These are phyloP conservation scores for Pelobates cultripes DNA, from an alignment of 2,797 vertebrate genomes.

Conservation along the genomic window DNA sequence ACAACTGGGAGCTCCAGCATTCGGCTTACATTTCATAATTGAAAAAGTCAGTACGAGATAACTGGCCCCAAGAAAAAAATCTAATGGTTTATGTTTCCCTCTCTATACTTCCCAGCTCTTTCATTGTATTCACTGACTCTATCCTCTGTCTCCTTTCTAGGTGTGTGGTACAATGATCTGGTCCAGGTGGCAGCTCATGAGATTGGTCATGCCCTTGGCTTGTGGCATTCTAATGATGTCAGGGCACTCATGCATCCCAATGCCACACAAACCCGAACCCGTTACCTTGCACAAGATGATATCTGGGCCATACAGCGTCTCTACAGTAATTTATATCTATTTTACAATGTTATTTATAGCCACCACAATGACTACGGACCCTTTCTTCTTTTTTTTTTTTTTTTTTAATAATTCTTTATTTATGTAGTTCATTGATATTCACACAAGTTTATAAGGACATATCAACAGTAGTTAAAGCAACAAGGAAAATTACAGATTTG, in stretches of 20 bases:
- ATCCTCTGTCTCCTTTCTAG: constrained; percentile 69
- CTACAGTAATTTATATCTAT: constrained; percentile 69
- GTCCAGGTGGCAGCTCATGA: constrained; percentile 85
- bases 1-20: too few relatives aligned
- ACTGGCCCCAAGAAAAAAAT: neutral
- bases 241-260: constrained; percentile 83
- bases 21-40: too few relatives aligned
- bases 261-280: constrained; percentile 80
- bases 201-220: constrained; percentile 81
- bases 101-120: neutral
- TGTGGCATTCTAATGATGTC: constrained; percentile 81
- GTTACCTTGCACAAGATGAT: constrained; percentile 78
- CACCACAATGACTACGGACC: neutral
- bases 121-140: neutral
- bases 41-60: neutral
- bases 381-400: too few relatives aligned
- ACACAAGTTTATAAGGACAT: too few relatives aligned
- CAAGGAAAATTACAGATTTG: too few relatives aligned
- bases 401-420: too few relatives aligned
- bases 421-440: too few relatives aligned
- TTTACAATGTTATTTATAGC: neutral
- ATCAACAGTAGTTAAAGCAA: too few relatives aligned
- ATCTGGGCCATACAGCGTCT: constrained; percentile 82
- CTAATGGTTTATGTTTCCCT: neutral
- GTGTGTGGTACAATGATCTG: constrained; percentile 85